Conservation (phyloP, 2,888 invertebrate genomes). For the Cyclophora albipunctata region DNA sequence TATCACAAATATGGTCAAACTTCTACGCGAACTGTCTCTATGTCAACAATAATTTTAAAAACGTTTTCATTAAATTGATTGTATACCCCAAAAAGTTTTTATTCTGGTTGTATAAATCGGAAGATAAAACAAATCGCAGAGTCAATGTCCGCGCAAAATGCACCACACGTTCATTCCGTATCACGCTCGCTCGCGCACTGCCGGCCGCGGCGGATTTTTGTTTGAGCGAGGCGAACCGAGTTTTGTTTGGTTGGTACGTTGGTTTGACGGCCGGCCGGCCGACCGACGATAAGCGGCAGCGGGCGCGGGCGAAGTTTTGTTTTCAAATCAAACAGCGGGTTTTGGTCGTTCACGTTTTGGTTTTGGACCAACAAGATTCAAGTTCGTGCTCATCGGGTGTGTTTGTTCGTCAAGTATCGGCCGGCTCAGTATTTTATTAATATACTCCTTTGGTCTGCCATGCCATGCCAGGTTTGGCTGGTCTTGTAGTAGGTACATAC, state of each 20-base stretch:
- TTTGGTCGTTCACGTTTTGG: constrained; percentile 1
- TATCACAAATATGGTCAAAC: constrained; percentile 67
- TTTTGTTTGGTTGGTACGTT: constrained; percentile 6
- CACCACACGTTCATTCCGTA: constrained; percentile 76
- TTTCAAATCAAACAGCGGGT: constrained; percentile 3
- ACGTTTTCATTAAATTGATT: constrained; percentile 57
- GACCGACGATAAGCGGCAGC: constrained; percentile 24
- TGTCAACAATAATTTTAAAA: constrained; percentile 54
- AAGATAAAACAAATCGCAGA: constrained; percentile 64
- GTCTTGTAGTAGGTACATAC: background rate
- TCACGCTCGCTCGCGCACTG: constrained; percentile 76
- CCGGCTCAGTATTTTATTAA: background rate
- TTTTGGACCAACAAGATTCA: too few species aligned
- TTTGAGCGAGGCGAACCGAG: constrained; percentile 14
- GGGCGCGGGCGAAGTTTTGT: constrained; percentile 19
- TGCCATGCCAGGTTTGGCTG: background rate
- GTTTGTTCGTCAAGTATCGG: background rate
- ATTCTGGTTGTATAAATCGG: constrained; percentile 69
- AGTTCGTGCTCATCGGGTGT: background rate
- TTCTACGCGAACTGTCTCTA: constrained; percentile 67
- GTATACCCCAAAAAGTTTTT: constrained; percentile 64
- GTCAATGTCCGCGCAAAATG: constrained; percentile 75
- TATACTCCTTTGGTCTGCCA: background rate
- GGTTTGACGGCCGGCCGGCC: constrained; percentile 6
- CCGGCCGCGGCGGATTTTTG: constrained; percentile 14